Percentiles rank a stretch among this genome's conserved stretches.
These are phyloP conservation scores for Steatornis caripensis DNA, from an alignment of 2,113 vertebrate genomes.

Conservation along the genomic window DNA sequence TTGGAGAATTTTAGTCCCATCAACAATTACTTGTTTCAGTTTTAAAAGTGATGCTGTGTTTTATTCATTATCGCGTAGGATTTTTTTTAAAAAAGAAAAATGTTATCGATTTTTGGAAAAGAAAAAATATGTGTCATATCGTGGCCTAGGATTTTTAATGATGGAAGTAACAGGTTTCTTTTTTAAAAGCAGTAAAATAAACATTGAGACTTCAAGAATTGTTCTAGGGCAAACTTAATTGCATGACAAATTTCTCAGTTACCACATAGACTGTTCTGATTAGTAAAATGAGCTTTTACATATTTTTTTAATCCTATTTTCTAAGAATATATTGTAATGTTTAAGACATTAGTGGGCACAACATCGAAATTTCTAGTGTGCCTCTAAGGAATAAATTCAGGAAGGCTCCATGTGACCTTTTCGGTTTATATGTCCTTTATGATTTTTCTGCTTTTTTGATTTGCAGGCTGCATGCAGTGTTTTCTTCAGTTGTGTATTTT, in stretches of 20 bases:
- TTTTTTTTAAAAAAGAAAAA: neutral
- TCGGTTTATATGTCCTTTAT: neutral
- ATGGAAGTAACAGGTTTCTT: neutral
- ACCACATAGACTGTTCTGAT: neutral
- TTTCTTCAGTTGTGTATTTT: neutral
- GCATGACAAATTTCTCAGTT: neutral
- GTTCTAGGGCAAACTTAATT: neutral
- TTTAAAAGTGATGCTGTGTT: neutral
- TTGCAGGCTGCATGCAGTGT: neutral
- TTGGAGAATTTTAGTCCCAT: neutral
- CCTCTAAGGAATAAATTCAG: neutral
- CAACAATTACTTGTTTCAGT: neutral
- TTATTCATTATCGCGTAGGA: neutral
- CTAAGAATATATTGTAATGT: neutral
- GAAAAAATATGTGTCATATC: neutral
- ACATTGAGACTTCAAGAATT: neutral
- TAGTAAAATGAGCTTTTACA: neutral
- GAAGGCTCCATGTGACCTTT: neutral
- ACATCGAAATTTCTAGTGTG: neutral
- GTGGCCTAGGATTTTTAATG: neutral
- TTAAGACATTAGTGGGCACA: neutral
- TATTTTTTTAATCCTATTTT: neutral
- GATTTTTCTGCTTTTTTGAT: neutral
- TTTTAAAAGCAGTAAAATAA: neutral
- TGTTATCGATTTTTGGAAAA: neutral